Evolutionary conservation across 2,797 vertebrate genomes (phyloP).

Genomic region (Chrysolophus pictus): DNA sequence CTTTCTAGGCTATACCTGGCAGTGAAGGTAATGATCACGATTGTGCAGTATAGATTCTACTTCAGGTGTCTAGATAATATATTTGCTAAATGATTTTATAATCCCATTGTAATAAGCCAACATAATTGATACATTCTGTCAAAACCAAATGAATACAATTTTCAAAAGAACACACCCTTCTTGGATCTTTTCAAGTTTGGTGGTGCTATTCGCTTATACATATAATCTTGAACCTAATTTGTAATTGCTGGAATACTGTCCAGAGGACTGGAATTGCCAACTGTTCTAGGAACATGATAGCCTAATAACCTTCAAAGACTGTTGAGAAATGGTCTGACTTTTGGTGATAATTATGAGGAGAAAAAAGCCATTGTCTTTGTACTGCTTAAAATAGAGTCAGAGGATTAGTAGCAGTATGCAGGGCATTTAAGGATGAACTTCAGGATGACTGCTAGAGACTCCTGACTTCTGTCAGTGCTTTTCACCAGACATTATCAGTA

Average conservation of each 20-base stretch:
- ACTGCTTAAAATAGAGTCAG: background rate
- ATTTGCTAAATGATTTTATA: background rate
- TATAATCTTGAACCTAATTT: background rate
- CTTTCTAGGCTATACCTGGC: background rate
- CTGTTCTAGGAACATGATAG: background rate
- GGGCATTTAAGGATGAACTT: background rate
- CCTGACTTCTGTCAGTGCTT: background rate
- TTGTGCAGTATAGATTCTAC: background rate
- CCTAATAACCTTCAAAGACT: background rate
- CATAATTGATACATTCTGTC: background rate
- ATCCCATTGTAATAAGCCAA: background rate
- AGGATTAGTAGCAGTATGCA: background rate
- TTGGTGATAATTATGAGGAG: background rate
- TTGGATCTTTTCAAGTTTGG: background rate
- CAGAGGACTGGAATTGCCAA: background rate
- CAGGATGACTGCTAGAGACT: background rate
- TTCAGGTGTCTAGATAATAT: background rate
- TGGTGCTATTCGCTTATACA: background rate
- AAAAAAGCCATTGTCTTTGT: background rate
- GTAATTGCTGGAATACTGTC: background rate
- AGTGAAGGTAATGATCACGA: background rate
- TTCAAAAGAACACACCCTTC: background rate
- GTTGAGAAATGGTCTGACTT: background rate
- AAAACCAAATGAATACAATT: background rate
- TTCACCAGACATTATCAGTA: background rate